Percentiles rank a stretch among this genome's conserved stretches.
phyloP scores from a whole-genome alignment of 2,797 vertebrate species.

The Psittacula derbiana region DNA sequence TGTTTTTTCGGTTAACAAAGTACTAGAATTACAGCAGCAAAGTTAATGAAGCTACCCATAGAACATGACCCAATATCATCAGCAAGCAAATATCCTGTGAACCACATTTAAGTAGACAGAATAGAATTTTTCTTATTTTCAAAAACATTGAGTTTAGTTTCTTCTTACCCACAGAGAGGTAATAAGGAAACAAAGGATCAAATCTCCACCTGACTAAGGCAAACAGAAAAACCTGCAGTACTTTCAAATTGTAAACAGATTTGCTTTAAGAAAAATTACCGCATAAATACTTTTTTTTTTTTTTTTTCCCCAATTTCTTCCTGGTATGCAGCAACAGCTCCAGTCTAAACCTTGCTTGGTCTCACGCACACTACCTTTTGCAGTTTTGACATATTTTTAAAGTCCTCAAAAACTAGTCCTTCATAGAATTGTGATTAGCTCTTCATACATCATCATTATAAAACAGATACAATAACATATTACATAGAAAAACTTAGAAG shows the following conservation, averaged over 20 bases:
- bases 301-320: neutral
- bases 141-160: neutral
- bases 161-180: neutral
- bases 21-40: neutral
- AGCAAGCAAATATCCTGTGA: neutral
- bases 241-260: neutral
- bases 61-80: neutral
- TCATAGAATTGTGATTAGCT: neutral
- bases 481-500: neutral
- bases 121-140: neutral
- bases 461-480: neutral
- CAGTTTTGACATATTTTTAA: neutral
- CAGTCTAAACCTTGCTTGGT: neutral
- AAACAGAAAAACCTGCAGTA: neutral
- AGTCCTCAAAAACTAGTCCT: neutral
- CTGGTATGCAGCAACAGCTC: neutral
- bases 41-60: neutral
- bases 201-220: neutral
- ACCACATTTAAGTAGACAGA: neutral
- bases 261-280: neutral
- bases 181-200: neutral
- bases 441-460: neutral
- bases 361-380: neutral
- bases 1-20: neutral
- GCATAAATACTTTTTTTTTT: accelerated